Evolutionary conservation across 2,113 vertebrate species (phyloP), one percentile per base, ranked within the genome.

Genomic region (Boleophthalmus pectinirostris): DNA sequence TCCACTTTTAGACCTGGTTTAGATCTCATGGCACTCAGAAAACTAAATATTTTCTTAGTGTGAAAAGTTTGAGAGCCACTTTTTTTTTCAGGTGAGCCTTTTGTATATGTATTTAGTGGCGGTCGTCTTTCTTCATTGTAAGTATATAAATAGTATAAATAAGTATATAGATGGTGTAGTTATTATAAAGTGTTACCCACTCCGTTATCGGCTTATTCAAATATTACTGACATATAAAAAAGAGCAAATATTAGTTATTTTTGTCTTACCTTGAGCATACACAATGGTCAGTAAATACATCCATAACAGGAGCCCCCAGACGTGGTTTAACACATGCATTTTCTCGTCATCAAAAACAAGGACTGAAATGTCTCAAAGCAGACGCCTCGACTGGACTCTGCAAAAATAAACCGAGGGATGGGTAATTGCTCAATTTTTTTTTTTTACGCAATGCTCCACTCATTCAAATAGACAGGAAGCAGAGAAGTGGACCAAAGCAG

Each of bases 261-360:
- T 20, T 5, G 14, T 66, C 82, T 82, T 83, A 90, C 89, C 78
- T 25, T 2, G n/a, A 80, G 70, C 9, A 77, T 78, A 74, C 69
- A 84, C 89, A 3, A 71, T 56, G 57, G 72, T 77, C 60, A 91
- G n/a, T 0, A 63, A n/a, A 7, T 81, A 70, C 33, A 82, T 58
- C 84, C 77, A 89, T 20, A 88, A 54, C 24, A 87, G 65, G 0
- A 90, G 56, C 21, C 81, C 63, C 38, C 68, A 75, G 70, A 63
- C 69, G 68, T 0, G 68, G 6, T 35, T 71, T 72, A 72, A 46
- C 12, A 5, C 1, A 0, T 54, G 23, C 90, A 91, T 91, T 88
- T 78, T 89, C 15, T 74, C 81, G 63, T 76, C 67, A 13, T 67
- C 4, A 67, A 43, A 10, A 5, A 20, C 29, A 43, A 33, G 18